Conservation (phyloP, 2,113 vertebrate species). For the Scolopax mira region DNA sequence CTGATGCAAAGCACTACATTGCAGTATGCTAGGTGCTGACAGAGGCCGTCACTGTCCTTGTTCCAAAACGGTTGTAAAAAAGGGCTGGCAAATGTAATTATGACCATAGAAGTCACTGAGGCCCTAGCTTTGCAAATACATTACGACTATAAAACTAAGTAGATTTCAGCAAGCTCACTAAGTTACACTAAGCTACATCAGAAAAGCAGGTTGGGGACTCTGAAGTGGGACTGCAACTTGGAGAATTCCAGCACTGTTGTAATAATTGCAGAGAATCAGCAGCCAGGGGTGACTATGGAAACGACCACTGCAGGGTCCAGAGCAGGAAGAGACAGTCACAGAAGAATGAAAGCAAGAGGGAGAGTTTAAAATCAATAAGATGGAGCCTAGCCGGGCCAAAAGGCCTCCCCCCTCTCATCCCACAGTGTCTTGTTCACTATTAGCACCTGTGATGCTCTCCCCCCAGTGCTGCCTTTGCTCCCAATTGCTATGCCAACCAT, state of each 20-base stretch:
- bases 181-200: neutral
- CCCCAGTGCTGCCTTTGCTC: neutral
- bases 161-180: neutral
- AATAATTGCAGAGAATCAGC: neutral
- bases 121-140: neutral
- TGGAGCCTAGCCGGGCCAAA: neutral
- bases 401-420: neutral
- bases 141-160: fast-evolving
- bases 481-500: neutral
- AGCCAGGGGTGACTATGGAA: neutral
- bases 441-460: neutral
- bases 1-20: neutral
- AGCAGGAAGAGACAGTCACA: neutral
- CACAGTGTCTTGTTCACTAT: neutral
- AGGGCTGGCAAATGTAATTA: neutral
- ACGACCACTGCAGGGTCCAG: neutral
- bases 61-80: neutral
- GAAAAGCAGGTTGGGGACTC: fast-evolving
- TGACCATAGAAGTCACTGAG: fast-evolving
- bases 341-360: neutral
- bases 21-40: fast-evolving
- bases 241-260: neutral
- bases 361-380: neutral
- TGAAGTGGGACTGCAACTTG: neutral
- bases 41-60: fast-evolving